A percentile compares a stretch with the other conserved stretches of the same genome.
Conservation (phyloP, 2,888 invertebrate genomes). For the Ariolimax columbianus region DNA sequence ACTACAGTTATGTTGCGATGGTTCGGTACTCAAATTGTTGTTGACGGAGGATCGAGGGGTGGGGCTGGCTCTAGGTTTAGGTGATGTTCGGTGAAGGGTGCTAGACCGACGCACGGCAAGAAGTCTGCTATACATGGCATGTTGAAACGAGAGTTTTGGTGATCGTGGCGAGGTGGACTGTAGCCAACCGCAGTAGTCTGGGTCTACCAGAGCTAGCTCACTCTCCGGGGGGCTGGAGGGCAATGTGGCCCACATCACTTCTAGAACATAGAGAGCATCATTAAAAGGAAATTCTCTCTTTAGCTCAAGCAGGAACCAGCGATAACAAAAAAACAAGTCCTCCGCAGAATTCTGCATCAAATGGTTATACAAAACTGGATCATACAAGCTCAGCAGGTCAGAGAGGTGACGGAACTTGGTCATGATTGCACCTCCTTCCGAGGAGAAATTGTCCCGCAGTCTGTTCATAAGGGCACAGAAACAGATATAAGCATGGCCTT, state of each 20-base stretch:
- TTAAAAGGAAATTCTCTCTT: slow-evolving; percentile 98
- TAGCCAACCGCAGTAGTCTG: slow-evolving; percentile 64
- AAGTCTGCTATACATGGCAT: slow-evolving; percentile 70
- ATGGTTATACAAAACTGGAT: slow-evolving; percentile 93
- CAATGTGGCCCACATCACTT: slow-evolving; percentile 94
- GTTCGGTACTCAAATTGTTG: slow-evolving; percentile 12
- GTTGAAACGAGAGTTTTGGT: slow-evolving; percentile 70
- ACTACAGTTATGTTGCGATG: neutral
- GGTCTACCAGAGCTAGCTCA: slow-evolving; percentile 64
- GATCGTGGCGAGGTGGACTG: slow-evolving; percentile 68
- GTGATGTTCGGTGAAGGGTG: neutral
- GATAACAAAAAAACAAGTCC: slow-evolving; percentile 95
- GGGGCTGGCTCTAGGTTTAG: neutral
- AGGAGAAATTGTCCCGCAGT: slow-evolving; percentile 91
- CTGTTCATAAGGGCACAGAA: slow-evolving; percentile 96
- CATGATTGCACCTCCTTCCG: slow-evolving; percentile 95
- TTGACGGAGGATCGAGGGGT: slow-evolving; percentile 10
- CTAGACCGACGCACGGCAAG: slow-evolving; percentile 61
- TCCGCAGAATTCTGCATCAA: slow-evolving; percentile 92
- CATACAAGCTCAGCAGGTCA: slow-evolving; percentile 91
- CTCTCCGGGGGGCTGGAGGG: slow-evolving; percentile 82
- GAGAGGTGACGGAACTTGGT: slow-evolving; percentile 95
- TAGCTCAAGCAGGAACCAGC: slow-evolving; percentile 96
- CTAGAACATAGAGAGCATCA: slow-evolving; percentile 94
- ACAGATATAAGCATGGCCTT: slow-evolving; percentile 96